Evolutionary conservation across 2,888 invertebrate genomes (phyloP), one percentile per base, ranked within the genome.

Genomic region (Chironomus riparius): DNA sequence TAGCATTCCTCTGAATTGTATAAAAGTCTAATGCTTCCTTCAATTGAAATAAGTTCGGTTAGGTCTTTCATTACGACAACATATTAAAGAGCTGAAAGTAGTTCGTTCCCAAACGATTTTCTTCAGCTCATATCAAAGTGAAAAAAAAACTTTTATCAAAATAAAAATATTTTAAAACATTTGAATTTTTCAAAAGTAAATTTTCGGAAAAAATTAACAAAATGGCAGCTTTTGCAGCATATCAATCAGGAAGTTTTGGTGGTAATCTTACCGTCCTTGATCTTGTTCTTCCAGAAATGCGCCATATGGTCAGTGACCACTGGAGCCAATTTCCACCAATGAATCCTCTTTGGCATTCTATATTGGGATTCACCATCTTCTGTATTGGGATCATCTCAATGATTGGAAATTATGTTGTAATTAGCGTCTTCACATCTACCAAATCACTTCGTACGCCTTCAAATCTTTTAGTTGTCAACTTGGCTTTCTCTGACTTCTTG

Each of bases 401-500:
- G 79, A 81, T 80, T 77, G 84, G 84, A 77, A 84, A 84, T 79
- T 83, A 83, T 77, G 80, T 82, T 70, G 84, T 84, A 77, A 82
- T 84, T 76, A 83, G 81, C 69, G 83, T 84, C 77, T 84, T 84
- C 77, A 81, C 83, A 78, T 82, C 83, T 68, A 84, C 84, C 70
- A 83, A 83, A 80, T 81, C 83, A 2, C 78, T 96, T 77, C 89
- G 94, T 80, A 95, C 95, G 48, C 96, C 96, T 69, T 94, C 96
- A 78, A 97, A 97, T 84, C 87, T 97, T 80, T 87, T 96, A 79
- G 92, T 97, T 77, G 91, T 96, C 77, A 97, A 97, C 85, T 87
- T 97, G 81, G 96, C 96, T 48, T 90, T 97, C 83, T 94, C 94
- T 76, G 95, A 95, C 82, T 93, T 95, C 82, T 87, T 91, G 78